Evolutionary conservation across 2,797 vertebrate species (phyloP).

Genomic region (Brotula barbata): DNA sequence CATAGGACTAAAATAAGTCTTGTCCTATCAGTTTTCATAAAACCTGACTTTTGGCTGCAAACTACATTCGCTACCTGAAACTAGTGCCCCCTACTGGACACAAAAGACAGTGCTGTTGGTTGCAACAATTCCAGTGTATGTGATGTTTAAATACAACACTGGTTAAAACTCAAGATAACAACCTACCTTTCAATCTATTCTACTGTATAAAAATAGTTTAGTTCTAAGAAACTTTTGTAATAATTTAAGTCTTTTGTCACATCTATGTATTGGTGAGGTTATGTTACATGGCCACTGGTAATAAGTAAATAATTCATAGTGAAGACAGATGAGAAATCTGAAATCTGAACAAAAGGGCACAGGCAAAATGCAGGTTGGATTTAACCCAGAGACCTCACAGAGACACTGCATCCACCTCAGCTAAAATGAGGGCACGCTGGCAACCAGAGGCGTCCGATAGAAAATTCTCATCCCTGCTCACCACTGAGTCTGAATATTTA

Average conservation of each 20-base stretch:
- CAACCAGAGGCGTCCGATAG: not conserved
- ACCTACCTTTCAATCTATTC: not conserved
- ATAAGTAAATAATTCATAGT: not conserved
- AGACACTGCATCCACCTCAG: constrained; percentile 9
- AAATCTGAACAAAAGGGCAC: not conserved
- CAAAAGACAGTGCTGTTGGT: too few relatives aligned
- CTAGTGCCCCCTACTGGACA: too few relatives aligned
- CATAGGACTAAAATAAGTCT: too few relatives aligned
- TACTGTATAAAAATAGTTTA: not conserved
- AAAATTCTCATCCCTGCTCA: constrained; percentile 15
- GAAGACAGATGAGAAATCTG: not conserved
- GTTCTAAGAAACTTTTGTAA: not conserved
- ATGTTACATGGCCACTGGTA: not conserved
- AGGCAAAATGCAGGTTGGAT: constrained; percentile 9
- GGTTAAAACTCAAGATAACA: too few relatives aligned
- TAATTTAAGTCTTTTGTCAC: not conserved
- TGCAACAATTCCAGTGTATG: too few relatives aligned
- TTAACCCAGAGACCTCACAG: constrained; percentile 23
- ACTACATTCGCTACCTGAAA: too few relatives aligned
- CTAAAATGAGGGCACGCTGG: constrained; percentile 12
- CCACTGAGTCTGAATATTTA: constrained; percentile 44
- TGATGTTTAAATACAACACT: too few relatives aligned
- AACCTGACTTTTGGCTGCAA: too few relatives aligned
- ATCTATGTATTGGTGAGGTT: not conserved
- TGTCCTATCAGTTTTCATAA: too few relatives aligned